Base-by-base conservation (phyloP, 2,888 invertebrate genomes). In the Drosophila acutilabella region DNA sequence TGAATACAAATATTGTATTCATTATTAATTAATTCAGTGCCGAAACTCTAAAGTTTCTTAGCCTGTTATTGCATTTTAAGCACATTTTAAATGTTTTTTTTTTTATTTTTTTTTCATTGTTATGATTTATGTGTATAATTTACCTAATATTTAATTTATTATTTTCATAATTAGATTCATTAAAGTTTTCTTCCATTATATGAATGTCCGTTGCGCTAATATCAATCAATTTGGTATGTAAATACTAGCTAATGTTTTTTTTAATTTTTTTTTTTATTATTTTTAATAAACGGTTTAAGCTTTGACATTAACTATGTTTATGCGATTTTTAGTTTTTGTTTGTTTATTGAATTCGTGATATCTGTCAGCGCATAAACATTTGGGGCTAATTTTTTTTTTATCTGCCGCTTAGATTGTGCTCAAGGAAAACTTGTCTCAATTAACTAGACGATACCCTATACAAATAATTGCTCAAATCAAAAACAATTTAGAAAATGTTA, bases 201-300 rank as follows among this genome's bases (percentile, higher is more conserved):
- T 88, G 89, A 87, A 89, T 87, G 83, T 84, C 88, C 82, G 86
- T 88, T 85, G 86, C 82, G 74, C 79, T 88, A 88, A 89, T 78
- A 70, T 86, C 75, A 81, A 78, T 87, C 54, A 66, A 80, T 85
- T 74, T 67, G 33, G 64, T 71, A 80, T 66, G 74, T 74, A 67
- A 67, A 61, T 47, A 65, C 79, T 80, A 80, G 78, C 79, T 80
- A 80, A 57, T 52, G 48, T 47, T 59, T 40, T 33, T 42, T 33
- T 57, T n/a, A n/a, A n/a, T n/a, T n/a, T 52, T 44, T 54, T 53
- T 38, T 11, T 48, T 54, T 50, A 10, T 30, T 64, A 41, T 67
- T 57, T 33, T 4, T 40, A 38, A 42, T 53, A 23, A 23, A 23
- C 33, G 13, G 44, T 20, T 53, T 48, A 48, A 48, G 47, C 47